Evolutionary conservation across 2,797 vertebrate species (phyloP), one percentile per base, ranked within the genome.

Genomic region (Rhabdomys pumilio): DNA sequence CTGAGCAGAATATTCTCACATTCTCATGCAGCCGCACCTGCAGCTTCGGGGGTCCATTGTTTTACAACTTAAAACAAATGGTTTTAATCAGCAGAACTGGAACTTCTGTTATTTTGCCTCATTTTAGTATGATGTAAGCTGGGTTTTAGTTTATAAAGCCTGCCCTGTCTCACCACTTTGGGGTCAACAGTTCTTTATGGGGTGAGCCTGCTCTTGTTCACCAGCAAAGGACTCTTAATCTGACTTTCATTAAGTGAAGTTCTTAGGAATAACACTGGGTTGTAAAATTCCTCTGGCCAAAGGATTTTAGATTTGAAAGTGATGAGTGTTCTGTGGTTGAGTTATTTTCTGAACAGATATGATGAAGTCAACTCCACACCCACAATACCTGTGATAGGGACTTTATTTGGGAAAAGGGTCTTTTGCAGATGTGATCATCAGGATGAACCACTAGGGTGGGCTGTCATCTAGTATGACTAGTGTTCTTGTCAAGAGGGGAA

Each of bases 351-450:
- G 15, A 13, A 90, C 86, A 90, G 26, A 76, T 44, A 90, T 19
- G 2, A 77, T 87, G 29, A 86, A 76, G 6, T 72, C 17, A 31
- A 19, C 76, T 59, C 12, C 73, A 31, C 5, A 11, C 29, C 41
- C 24, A 47, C 31, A 34, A n/a, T 77, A 69, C 9, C 12, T 81
- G 6, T 85, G 22, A 93, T 38, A 53, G 12, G 10, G 24, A 31
- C 20, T 24, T 76, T 77, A 55, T 69, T 90, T 90, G 47, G 26
- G 92, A 92, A 76, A 22, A 75, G 22, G 53, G 3, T 38, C 75
- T 22, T 90, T 95, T 87, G 44, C 20, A 95, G 87, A 90, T 93
- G n/a, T 47, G 85, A 93, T 90, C 57, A 81, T 84, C 89, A 79
- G 69, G 41, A 41, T 79, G 75, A 89, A 38, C 47, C 41, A 92